Percentiles rank a stretch among this genome's conserved stretches.
These are phyloP conservation scores for Saccopteryx bilineata DNA, from an alignment of 2,113 vertebrate species.

Conservation along the genomic window DNA sequence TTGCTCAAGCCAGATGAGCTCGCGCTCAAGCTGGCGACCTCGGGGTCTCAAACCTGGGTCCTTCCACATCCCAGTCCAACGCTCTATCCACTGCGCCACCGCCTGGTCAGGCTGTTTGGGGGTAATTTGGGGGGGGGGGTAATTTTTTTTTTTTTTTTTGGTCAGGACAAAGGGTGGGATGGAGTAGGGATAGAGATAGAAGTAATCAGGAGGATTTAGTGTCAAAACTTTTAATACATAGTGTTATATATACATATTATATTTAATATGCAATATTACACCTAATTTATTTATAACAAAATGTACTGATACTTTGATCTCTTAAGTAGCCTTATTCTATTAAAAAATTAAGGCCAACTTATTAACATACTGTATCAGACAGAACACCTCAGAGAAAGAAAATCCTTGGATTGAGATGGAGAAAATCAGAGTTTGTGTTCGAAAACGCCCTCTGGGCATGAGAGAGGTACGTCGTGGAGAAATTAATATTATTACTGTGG, in stretches of 20 bases:
- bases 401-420: constrained; percentile 87
- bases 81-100: too few relatives aligned
- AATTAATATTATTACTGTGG: constrained; percentile 91
- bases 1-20: too few relatives aligned
- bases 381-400: constrained; percentile 84
- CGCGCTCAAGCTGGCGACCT: too few relatives aligned
- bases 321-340: constrained; percentile 43
- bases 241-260: background rate
- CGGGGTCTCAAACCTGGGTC: too few relatives aligned
- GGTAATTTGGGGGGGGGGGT: too few relatives aligned
- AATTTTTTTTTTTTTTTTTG: background rate
- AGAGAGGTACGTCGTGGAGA: constrained; percentile 90
- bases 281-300: background rate
- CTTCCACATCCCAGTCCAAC: too few relatives aligned
- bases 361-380: constrained; percentile 81
- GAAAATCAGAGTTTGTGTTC: constrained; percentile 94
- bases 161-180: background rate
- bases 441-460: constrained; percentile 92
- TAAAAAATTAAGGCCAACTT: constrained; percentile 57
- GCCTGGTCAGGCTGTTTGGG: too few relatives aligned
- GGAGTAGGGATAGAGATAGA: background rate
- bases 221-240: constrained; percentile 18
- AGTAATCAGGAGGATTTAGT: constrained; percentile 46
- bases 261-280: background rate
- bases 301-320: constrained; percentile 22